Evolutionary conservation across 1,140 invertebrate species (phyloP).

Genomic region (Eueides isabella): DNA sequence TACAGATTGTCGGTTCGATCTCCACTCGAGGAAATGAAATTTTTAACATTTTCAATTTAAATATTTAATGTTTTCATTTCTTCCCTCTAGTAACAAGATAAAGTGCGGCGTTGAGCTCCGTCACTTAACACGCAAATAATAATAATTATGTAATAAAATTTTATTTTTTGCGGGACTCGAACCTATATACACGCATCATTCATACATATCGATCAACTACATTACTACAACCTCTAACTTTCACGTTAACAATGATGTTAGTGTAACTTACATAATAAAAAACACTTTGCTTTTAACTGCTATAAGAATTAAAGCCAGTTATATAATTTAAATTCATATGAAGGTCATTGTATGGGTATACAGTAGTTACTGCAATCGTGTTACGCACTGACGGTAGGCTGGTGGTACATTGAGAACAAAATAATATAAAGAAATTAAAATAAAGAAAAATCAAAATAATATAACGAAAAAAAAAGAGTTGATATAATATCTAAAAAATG

Average conservation of each 20-base stretch:
- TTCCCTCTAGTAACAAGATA: too few species aligned
- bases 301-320: neutral
- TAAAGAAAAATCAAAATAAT: too few species aligned
- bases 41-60: too few species aligned
- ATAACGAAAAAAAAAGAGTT: too few species aligned
- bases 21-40: too few species aligned
- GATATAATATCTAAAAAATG: too few species aligned
- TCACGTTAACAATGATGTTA: neutral
- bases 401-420: neutral
- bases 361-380: slow-evolving; percentile 8
- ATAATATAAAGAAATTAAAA: neutral
- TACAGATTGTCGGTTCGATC: too few species aligned
- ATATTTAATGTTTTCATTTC: too few species aligned
- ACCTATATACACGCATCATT: neutral
- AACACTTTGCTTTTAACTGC: neutral
- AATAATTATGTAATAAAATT: too few species aligned
- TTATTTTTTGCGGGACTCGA: neutral
- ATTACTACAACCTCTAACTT: neutral
- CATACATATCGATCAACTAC: neutral
- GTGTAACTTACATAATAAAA: neutral
- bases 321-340: neutral
- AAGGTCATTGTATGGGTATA: slow-evolving; percentile 7
- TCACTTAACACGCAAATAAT: neutral
- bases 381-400: slow-evolving; percentile 14
- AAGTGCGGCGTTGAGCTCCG: too few species aligned